phyloP scores from a whole-genome alignment of 2,888 invertebrate species.

The Megaustenia siamemsis region DNA sequence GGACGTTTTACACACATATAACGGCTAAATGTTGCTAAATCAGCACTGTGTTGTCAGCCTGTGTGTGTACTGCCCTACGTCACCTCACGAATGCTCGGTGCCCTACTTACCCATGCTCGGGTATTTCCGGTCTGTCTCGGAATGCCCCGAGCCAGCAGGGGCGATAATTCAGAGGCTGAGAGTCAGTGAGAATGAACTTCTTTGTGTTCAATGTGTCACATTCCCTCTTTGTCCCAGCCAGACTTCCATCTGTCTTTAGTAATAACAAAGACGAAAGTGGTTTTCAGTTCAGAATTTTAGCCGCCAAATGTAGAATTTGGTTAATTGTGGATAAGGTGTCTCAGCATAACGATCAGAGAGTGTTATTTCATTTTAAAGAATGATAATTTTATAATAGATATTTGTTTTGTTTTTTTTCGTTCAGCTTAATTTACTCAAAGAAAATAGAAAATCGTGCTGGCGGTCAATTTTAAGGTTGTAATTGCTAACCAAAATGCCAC shows the following conservation, averaged over 20 bases:
- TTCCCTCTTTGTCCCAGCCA: not conserved
- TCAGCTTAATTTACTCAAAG: no score
- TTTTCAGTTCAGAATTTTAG: not conserved
- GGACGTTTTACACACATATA: not conserved
- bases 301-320: not conserved
- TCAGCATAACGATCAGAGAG: no score
- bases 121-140: constrained; percentile 33
- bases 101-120: constrained; percentile 53
- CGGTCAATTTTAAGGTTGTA: no score
- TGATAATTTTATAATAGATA: no score
- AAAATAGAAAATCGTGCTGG: no score
- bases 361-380: no score
- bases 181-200: constrained; percentile 16
- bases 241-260: not conserved
- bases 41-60: constrained; percentile 39
- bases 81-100: constrained; percentile 49
- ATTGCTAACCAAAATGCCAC: no score
- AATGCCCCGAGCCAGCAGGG: constrained; percentile 33
- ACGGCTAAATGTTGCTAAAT: constrained; percentile 19
- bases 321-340: not conserved
- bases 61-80: constrained; percentile 51
- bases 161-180: constrained; percentile 2
- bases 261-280: not conserved
- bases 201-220: constrained; percentile 35
- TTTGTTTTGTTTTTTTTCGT: no score